Base-by-base conservation (phyloP, 2,888 invertebrate genomes). In the Stenurella melanura region DNA sequence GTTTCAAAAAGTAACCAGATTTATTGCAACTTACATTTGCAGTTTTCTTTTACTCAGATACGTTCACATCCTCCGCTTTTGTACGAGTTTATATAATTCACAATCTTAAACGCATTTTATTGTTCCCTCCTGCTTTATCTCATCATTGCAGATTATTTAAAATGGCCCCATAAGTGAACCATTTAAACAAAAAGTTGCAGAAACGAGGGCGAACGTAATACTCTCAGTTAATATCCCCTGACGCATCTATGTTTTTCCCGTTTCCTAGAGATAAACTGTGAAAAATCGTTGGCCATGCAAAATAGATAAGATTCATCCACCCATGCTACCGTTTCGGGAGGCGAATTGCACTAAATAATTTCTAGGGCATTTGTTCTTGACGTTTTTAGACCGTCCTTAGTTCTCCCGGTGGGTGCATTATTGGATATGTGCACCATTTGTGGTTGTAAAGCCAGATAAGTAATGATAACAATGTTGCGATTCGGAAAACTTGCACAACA, bases 231-330 rank as follows among this genome's bases (percentile, higher is more conserved):
- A 50, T n/a, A 50, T n/a, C n/a, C 50, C 50, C 4, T 0, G 42
- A 42, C 42, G 42, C 42, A 42, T 50, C n/a, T n/a, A 50, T 50
- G 50, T 58, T 19, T 21, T 58, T 10, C 58, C 58, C 11, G 10
- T 60, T n/a, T 61, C 6, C 54, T 63, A 63, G 61, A 68, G 69
- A 58, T 57, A 69, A 57, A 34, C 69, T 12, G 17, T 10, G 18
- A 57, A 30, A 69, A 69, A 57, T 34, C 38, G 30, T 30, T 58
- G 15, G 69, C 34, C 57, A 69, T 69, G 69, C 69, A 69, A 69
- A 69, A 69, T 69, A 57, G 69, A 69, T 69, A 69, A 58, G 69
- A 69, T 18, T 30, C 19, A 18, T 34, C 58, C 69, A 30, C 64
- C n/a, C 26, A 18, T 42, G 42, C 18, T 18, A 12, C 12, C 64